Conservation (phyloP, 30 jellyfish, hydroid and myxozoan species). For the Clytia hemisphaerica region DNA sequence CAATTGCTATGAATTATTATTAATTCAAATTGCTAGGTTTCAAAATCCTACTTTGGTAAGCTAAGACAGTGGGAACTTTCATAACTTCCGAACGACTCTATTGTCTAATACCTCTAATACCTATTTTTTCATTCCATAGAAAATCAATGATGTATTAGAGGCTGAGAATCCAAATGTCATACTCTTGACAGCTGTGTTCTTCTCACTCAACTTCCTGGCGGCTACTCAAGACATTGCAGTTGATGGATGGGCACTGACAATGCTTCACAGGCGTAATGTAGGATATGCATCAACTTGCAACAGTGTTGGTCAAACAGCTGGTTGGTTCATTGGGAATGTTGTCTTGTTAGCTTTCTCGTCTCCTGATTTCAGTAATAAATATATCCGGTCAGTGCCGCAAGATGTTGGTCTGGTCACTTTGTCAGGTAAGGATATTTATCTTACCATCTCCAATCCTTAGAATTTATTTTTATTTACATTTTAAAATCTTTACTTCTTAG, state of each 20-base stretch:
- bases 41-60: no score
- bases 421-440: conserved; percentile 8
- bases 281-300: conserved; percentile 98
- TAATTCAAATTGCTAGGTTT: no score
- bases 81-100: no score
- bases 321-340: conserved; percentile 91
- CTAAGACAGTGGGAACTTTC: no score
- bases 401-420: conserved; percentile 65
- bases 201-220: conserved; percentile 80
- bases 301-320: conserved; percentile 99
- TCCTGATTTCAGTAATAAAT: conserved; percentile 70
- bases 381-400: conserved; percentile 61
- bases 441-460: neutral
- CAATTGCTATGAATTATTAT: no score
- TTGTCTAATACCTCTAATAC: no score
- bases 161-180: conserved; percentile 80
- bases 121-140: conserved; percentile 23
- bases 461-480: neutral
- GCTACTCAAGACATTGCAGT: conserved; percentile 99
- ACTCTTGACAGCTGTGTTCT: conserved; percentile 58
- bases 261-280: conserved; percentile 59
- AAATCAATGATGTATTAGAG: conserved; percentile 46
- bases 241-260: conserved; percentile 99
- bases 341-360: conserved; percentile 84
- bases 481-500: no score